Base-by-base conservation (phyloP, 2,797 vertebrate species). In the Pogonophryne albipinna region DNA sequence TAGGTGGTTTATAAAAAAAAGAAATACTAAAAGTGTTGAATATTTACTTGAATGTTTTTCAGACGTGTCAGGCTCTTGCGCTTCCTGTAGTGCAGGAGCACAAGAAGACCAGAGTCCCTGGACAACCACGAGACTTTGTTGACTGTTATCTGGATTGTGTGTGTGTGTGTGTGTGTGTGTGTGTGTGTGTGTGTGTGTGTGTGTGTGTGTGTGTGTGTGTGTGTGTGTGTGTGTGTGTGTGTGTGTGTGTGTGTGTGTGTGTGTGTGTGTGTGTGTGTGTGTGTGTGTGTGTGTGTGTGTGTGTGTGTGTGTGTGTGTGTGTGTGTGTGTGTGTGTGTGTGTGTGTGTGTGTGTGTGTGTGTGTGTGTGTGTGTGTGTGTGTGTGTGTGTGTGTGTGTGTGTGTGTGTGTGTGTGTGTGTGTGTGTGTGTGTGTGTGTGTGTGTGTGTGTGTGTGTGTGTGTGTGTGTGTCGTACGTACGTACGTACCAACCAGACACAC, bases 121-220 rank as follows among this genome's bases (percentile, higher is more conserved):
- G 83, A 55, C 31, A 92, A 0, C 90, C 92, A 0, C 78, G 83
- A 42, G 89, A 93, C 74, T 88, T 92, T 56, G 2, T 92, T 7
- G 92, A 93, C 79, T 91, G 88, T 34, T 93, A 93, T n/a, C 75
- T 93, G 68, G 91, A 93, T 66, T 85, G 92, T 86, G 41, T 45
- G 63, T 67, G 34, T 11, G 13, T 58, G 27, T 76, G 19, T 46
- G 1, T 57, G 12, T 20, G 4, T 68, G 15, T 47, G 8, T 10
- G 10, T 4, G 34, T 7, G n/a, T n/a, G 6, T 6, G 62, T 51
- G 8, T 12, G 0, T 15, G 6, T 8, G 46, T 41, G 47, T 66
- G 31, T 23, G 4, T 31, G 19, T 68, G 15, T 47, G 8, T 10
- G 10, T 4, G 34, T 7, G n/a, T n/a, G 6, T 7, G 62, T 51